Conservation (phyloP, 2,888 invertebrate species). For the Plagodis dolabraria region DNA sequence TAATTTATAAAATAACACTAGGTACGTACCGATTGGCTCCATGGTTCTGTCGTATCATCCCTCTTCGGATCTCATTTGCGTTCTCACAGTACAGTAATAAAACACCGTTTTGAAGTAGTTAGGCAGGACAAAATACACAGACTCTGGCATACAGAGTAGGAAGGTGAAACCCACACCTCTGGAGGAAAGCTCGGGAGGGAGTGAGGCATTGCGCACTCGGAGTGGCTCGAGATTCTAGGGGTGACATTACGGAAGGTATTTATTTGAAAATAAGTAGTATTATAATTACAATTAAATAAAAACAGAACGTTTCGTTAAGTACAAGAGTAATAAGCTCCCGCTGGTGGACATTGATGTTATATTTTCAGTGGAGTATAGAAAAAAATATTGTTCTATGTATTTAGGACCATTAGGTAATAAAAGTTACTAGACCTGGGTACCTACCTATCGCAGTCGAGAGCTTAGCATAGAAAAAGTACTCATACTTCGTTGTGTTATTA, state of each 20-base stretch:
- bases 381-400: too few relatives aligned
- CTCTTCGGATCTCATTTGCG: background rate
- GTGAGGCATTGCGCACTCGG: constrained; percentile 74
- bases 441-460: too few relatives aligned
- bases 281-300: background rate
- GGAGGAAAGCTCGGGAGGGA: constrained; percentile 64
- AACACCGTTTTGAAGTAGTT: constrained; percentile 34
- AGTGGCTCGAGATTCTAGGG: constrained; percentile 60
- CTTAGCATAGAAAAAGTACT: too few relatives aligned
- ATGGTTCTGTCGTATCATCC: constrained; percentile 12
- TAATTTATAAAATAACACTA: background rate
- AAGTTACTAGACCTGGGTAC: too few relatives aligned
- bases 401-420: too few relatives aligned
- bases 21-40: constrained; percentile 23
- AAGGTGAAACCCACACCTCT: constrained; percentile 37
- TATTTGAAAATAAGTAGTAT: background rate
- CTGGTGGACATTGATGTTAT: too few relatives aligned
- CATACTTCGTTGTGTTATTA: too few relatives aligned
- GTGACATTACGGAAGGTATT: constrained; percentile 41
- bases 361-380: too few relatives aligned
- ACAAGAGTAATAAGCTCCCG: too few relatives aligned
- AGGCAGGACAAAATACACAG: constrained; percentile 43
- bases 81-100: constrained; percentile 24
- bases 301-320: background rate
- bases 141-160: constrained; percentile 6